phyloP scores from a whole-genome alignment of 1,140 invertebrate genomes.

The Orius insidiosus region DNA sequence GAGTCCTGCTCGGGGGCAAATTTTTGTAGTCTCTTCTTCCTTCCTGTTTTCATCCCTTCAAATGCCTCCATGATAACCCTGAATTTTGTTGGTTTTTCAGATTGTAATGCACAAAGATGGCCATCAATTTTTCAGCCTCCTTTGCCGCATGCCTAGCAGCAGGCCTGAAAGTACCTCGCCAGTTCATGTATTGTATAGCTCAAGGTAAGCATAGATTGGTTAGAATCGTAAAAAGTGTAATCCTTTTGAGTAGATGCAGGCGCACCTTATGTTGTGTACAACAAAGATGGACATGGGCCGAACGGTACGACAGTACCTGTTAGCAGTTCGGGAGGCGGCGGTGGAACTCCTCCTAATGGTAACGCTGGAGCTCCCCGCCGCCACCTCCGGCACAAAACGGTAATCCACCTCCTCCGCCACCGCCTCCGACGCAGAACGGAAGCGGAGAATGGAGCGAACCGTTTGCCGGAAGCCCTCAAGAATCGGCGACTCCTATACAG shows the following conservation, averaged over 20 bases:
- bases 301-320: slow-evolving; percentile 18
- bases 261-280: slow-evolving; percentile 65
- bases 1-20: no score
- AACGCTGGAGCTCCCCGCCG: background rate
- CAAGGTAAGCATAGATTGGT: slow-evolving; percentile 32
- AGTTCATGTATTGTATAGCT: slow-evolving; percentile 48
- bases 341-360: background rate
- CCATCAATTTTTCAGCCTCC: slow-evolving; percentile 44
- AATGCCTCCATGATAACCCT: no score
- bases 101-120: slow-evolving; percentile 27
- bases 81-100: slow-evolving; percentile 8
- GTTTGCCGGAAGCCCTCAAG: slow-evolving; percentile 3
- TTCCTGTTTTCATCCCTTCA: no score
- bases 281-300: slow-evolving; percentile 42
- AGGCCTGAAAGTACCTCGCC: slow-evolving; percentile 40
- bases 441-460: slow-evolving; percentile 4
- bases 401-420: slow-evolving; percentile 31
- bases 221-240: no score
- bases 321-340: slow-evolving; percentile 15
- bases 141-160: slow-evolving; percentile 43
- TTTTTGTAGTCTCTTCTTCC: no score
- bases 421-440: slow-evolving; percentile 23
- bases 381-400: slow-evolving; percentile 35
- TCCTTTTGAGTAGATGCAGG: slow-evolving; percentile 48
- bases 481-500: slow-evolving; percentile 4